phyloP scores from a whole-genome alignment of 2,797 vertebrate genomes.

The Urosaurus nigricauda region DNA sequence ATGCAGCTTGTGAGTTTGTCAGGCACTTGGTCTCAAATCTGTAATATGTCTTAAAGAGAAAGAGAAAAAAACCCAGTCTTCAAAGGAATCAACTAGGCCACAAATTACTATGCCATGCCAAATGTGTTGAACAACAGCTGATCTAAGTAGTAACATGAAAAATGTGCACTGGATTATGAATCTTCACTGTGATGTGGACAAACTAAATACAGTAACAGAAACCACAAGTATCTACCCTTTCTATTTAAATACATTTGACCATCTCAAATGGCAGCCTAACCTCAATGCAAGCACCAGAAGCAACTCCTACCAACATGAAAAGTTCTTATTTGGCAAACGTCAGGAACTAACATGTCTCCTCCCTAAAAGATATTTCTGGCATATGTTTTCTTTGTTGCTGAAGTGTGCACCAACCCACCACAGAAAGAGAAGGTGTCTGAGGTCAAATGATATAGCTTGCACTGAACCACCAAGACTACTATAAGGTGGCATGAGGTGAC shows the following conservation, averaged over 20 bases:
- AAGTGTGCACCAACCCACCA: neutral
- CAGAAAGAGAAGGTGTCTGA: neutral
- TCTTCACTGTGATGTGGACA: slow-evolving; percentile 8
- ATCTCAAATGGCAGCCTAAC: slow-evolving; percentile 21
- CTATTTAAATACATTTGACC: slow-evolving; percentile 24
- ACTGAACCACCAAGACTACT: neutral
- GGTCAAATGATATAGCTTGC: neutral
- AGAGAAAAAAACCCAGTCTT: slow-evolving; percentile 1
- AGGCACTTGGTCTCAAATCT: neutral
- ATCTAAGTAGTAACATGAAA: neutral
- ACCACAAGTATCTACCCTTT: slow-evolving; percentile 33
- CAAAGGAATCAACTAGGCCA: neutral
- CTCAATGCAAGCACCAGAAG: neutral
- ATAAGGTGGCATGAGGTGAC: neutral
- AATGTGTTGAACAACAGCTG: slow-evolving; percentile 6
- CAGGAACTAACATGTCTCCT: neutral
- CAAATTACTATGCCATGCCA: neutral
- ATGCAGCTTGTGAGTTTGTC: neutral
- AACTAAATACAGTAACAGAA: slow-evolving; percentile 26
- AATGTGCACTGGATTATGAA: neutral
- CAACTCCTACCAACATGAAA: neutral
- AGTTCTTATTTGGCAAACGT: slow-evolving; percentile 3
- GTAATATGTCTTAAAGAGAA: neutral
- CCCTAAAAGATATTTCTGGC: neutral
- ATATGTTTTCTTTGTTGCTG: neutral